Evolutionary conservation across 2,113 vertebrate species (phyloP).

Genomic region (Xenus cinereus): DNA sequence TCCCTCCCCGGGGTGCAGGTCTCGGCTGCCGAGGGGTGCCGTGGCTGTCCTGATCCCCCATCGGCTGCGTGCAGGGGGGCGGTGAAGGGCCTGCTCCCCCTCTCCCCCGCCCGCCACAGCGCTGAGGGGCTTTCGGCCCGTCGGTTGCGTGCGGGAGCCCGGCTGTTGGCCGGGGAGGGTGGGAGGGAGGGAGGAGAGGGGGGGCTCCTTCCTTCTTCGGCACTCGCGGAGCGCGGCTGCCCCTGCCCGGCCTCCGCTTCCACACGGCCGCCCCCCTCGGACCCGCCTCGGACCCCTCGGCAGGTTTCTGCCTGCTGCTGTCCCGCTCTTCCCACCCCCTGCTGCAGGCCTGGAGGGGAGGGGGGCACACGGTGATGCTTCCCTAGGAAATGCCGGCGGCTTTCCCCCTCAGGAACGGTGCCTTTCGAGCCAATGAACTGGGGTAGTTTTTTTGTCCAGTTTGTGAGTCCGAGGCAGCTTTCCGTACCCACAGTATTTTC

Average conservation of each 20-base stretch:
- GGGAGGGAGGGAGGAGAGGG: neutral
- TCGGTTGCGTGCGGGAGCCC: neutral
- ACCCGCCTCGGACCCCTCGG: no score
- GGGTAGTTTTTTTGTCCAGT: neutral
- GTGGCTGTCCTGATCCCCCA: no score
- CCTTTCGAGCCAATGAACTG: fast-evolving
- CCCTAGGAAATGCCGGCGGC: neutral
- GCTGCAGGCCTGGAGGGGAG: neutral
- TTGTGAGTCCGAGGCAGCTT: no score
- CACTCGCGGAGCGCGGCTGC: fast-evolving
- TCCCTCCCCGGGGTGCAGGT: no score
- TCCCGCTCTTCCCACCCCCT: neutral
- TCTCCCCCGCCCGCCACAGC: neutral
- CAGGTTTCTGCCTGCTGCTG: neutral
- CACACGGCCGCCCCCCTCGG: fast-evolving
- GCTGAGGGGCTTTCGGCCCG: neutral
- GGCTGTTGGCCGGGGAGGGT: neutral
- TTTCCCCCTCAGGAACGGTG: fast-evolving
- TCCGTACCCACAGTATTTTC: neutral
- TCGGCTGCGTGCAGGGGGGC: neutral
- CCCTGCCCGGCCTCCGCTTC: neutral
- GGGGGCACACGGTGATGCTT: neutral
- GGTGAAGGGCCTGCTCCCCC: neutral
- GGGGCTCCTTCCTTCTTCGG: neutral
- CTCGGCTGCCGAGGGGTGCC: neutral